Evolutionary conservation across 2,797 vertebrate species (phyloP).

Genomic region (Myotis myotis): DNA sequence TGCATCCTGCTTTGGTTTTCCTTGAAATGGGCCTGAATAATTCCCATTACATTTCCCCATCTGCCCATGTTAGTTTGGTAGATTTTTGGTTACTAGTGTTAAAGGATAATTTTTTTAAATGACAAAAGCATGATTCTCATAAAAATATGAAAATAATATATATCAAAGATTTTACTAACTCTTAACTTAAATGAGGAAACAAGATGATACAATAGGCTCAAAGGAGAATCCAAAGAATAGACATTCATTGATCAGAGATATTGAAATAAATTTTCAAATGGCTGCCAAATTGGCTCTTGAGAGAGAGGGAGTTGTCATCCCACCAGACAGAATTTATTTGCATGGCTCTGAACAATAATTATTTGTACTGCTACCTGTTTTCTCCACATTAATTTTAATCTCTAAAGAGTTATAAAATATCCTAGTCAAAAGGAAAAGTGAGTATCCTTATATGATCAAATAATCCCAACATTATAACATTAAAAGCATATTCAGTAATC

Average conservation of each 20-base stretch:
- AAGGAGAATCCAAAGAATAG: neutral
- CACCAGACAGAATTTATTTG: neutral
- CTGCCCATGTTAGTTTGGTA: neutral
- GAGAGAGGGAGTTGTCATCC: neutral
- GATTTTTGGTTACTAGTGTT: neutral
- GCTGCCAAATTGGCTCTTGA: neutral
- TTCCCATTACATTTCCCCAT: neutral
- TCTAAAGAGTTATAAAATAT: neutral
- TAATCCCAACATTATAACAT: neutral
- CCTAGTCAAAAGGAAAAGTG: neutral
- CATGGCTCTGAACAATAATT: neutral
- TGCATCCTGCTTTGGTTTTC: neutral
- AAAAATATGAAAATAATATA: neutral
- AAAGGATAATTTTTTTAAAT: neutral
- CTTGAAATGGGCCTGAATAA: neutral
- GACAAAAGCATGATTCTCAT: conserved; percentile 15
- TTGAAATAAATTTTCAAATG: neutral
- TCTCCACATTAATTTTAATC: neutral
- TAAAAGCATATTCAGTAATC: neutral
- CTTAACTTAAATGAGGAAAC: neutral
- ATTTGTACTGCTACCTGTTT: neutral
- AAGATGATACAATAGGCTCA: neutral
- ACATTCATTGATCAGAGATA: neutral
- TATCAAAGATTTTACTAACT: neutral
- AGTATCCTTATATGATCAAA: neutral